A percentile compares a stretch with the other conserved stretches of the same genome.
These are phyloP conservation scores for Cerastis leucographa DNA, from an alignment of 2,888 invertebrate species.

Conservation along the genomic window DNA sequence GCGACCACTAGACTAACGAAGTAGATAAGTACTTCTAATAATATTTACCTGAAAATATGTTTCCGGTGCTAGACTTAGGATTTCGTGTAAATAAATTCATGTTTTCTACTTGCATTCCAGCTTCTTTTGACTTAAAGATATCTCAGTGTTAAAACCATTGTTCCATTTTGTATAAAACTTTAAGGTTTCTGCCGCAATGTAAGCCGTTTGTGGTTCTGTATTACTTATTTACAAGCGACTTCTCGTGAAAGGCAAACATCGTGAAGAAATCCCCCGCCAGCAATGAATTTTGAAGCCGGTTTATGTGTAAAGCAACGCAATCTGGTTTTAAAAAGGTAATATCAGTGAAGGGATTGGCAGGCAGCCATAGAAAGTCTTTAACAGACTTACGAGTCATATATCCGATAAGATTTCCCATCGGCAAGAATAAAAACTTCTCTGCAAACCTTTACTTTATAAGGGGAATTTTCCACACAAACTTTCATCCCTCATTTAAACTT, in stretches of 20 bases:
- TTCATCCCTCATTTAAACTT: background rate
- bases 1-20: too few relatives aligned
- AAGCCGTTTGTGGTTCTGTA: background rate
- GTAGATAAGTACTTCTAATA: too few relatives aligned
- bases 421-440: background rate
- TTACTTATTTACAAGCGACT: conserved; percentile 38
- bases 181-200: background rate
- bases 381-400: background rate
- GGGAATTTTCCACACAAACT: background rate
- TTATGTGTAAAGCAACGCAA: background rate
- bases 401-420: background rate
- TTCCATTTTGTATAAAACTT: background rate
- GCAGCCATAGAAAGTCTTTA: background rate
- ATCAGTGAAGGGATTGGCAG: background rate
- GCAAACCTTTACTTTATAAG: background rate
- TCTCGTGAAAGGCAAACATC: conserved; percentile 30
- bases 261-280: conserved; percentile 36
- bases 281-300: conserved; percentile 37
- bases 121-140: background rate
- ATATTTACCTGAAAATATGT: background rate
- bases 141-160: background rate
- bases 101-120: background rate
- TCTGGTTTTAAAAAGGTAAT: background rate
- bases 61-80: background rate
- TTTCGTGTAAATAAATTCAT: background rate